Evolutionary conservation across 2,113 vertebrate species (phyloP).

Genomic region (Crotalus tigris): DNA sequence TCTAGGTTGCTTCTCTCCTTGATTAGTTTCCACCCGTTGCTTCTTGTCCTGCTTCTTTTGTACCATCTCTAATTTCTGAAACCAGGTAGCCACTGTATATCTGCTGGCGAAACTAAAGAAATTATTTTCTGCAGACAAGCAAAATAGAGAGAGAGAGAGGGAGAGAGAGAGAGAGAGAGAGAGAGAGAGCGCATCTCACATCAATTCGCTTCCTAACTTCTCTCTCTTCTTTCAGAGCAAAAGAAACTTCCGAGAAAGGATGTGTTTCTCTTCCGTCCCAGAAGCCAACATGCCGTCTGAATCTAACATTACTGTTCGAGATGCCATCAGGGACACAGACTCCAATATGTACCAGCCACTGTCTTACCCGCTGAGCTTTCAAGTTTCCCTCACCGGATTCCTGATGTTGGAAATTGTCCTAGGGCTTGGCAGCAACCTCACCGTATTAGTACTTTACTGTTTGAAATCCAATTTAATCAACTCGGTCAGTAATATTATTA

Average conservation of each 20-base stretch:
- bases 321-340: conserved; percentile 86
- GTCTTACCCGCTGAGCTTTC: conserved; percentile 91
- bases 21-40: no score
- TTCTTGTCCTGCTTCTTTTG: neutral
- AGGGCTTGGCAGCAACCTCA: conserved; percentile 97
- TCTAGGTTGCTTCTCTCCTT: no score
- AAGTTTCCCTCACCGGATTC: conserved; percentile 94
- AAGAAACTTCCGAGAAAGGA: conserved; percentile 81
- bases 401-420: conserved; percentile 96
- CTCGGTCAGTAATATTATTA: conserved; percentile 98
- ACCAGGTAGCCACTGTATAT: conserved; percentile 46
- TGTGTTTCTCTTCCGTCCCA: conserved; percentile 86
- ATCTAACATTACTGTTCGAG: conserved; percentile 92
- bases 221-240: conserved; percentile 72
- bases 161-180: neutral
- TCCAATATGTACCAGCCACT: conserved; percentile 85
- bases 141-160: neutral
- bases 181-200: conserved; percentile 38
- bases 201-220: conserved; percentile 64
- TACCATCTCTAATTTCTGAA: conserved; percentile 38
- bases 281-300: conserved; percentile 92
- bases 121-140: conserved; percentile 28
- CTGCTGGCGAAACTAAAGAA: conserved; percentile 21
- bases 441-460: conserved; percentile 97
- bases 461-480: conserved; percentile 99